Percentiles rank a stretch among this genome's conserved stretches.
Evolutionary conservation across 64 coral and sea anemone species (phyloP).

Genomic region (Anthopleura sola): DNA sequence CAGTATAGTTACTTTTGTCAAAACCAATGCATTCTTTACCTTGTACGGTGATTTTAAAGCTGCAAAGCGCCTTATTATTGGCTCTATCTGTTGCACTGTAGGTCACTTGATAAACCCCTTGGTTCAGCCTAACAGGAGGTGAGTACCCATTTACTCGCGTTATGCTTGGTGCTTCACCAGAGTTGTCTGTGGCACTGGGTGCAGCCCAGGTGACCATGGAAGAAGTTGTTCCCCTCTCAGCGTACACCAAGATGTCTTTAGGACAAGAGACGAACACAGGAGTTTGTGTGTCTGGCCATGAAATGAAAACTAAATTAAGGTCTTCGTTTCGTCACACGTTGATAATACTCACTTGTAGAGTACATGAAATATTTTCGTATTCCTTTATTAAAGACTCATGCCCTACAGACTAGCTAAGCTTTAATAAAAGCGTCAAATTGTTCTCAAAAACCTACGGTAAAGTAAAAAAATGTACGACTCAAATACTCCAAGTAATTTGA

Average conservation of each 20-base stretch:
- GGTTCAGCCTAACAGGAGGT: neutral
- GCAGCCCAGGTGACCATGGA: neutral
- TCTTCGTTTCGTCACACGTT: no score
- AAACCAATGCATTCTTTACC: slow-evolving; percentile 6
- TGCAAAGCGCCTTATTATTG: slow-evolving; percentile 7
- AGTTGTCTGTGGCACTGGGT: slow-evolving; percentile 27
- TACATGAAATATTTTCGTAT: no score
- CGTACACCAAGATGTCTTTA: neutral
- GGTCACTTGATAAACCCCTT: neutral
- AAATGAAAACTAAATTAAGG: neutral
- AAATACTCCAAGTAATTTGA: no score
- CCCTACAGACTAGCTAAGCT: no score
- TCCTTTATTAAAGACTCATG: no score
- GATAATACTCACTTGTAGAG: no score
- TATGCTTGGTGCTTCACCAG: slow-evolving; percentile 4
- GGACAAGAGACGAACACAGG: slow-evolving; percentile 12
- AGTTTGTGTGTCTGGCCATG: neutral
- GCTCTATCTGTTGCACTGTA: slow-evolving; percentile 11
- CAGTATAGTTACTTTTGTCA: no score
- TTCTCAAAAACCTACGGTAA: no score
- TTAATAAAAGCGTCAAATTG: no score
- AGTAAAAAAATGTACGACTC: no score
- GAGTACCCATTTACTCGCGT: neutral
- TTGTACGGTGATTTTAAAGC: neutral
- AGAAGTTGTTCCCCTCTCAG: neutral